phyloP scores from a whole-genome alignment of 2,797 vertebrate genomes.

The Discoglossus pictus region DNA sequence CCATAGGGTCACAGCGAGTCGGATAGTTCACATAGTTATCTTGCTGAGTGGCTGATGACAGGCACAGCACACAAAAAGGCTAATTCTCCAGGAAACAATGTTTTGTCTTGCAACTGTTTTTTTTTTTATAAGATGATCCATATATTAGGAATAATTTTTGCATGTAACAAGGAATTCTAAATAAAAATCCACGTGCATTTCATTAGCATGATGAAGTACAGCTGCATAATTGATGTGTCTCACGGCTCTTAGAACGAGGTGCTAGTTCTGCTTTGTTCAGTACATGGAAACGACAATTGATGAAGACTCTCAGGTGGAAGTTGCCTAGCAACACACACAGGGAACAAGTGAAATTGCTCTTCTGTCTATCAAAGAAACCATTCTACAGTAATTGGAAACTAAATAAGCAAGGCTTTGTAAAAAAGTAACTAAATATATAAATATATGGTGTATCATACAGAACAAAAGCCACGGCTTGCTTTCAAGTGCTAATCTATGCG shows the following conservation, averaged over 20 bases:
- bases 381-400: slow-evolving; percentile 31
- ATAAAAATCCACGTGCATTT: too few species aligned
- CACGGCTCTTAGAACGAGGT: slow-evolving; percentile 1
- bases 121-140: too few species aligned
- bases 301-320: slow-evolving; percentile 4
- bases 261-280: neutral
- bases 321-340: slow-evolving; percentile 15
- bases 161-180: too few species aligned
- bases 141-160: too few species aligned
- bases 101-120: too few species aligned
- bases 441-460: neutral
- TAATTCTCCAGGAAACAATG: too few species aligned
- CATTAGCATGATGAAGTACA: too few species aligned
- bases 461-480: neutral
- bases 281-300: neutral
- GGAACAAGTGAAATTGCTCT: slow-evolving; percentile 20
- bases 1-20: too few species aligned
- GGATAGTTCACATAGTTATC: too few species aligned
- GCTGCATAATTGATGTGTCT: neutral
- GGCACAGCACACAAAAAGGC: too few species aligned
- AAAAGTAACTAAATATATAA: slow-evolving; percentile 8
- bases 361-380: slow-evolving; percentile 18
- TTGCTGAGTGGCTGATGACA: too few species aligned
- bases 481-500: too few species aligned
- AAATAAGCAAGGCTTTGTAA: slow-evolving; percentile 9